Base-by-base conservation (phyloP, 2,797 vertebrate species). In the Sebastes vulpes region DNA sequence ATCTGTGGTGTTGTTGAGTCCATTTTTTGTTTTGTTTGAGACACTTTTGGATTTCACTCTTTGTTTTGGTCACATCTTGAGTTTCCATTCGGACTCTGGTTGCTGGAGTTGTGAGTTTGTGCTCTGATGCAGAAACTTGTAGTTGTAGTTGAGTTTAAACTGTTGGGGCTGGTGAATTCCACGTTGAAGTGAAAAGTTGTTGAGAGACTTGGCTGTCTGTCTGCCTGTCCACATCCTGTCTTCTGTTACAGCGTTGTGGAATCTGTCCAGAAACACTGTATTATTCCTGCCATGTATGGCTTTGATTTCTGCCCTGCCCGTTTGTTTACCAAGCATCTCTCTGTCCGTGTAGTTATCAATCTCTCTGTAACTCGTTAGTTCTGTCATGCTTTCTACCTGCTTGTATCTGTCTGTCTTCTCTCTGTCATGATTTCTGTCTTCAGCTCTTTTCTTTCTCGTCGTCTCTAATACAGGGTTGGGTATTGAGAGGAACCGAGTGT, bases 331-430 rank as follows among this genome's bases (percentile, higher is more conserved):
- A 21, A 72, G 29, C 76, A 52, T 80, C 59, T 81, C 0, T 77
- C 38, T 71, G 42, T 75, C 12, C 3, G 4, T 29, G 65, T 50
- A 57, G 54, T 75, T 31, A 7, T 56, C 9, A 9, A 1, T 53
- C 74, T 65, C 28, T 78, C 57, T 82, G 64, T 64, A 14, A 25
- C 23, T 61, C 8, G 5, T 53, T 31, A 53, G 54, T 5, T 58
- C 48, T 68, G 54, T 71, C 48, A 38, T 59, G 42, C 77, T 77
- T 54, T 67, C 66, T 65, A 54, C 63, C 61, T 58, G 77, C 86
- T 84, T 77, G 56, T 81, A 58, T 79, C 82, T 81, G 68, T 89
- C 77, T 78, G 69, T 82, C 67, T n/a, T 68, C 38, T 66, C 32
- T 72, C 65, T 28, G 6, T 68, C 71, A 29, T 68, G n/a, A 20